Evolutionary conservation across 2,113 vertebrate species (phyloP), one percentile per base, ranked within the genome.

Genomic region (Sterrhoptilus dennistouni): DNA sequence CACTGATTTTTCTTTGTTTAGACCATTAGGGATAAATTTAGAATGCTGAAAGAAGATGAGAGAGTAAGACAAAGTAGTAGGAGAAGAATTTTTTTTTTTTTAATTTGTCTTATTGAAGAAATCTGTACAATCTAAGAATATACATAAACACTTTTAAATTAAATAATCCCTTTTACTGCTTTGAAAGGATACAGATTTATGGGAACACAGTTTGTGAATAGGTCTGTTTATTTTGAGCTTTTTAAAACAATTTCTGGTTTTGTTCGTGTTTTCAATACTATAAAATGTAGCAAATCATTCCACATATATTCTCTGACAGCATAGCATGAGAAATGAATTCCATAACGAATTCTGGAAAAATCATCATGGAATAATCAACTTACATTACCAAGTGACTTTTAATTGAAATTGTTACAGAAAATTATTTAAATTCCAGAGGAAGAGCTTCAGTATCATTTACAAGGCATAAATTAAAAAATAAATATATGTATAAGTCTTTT

Each of bases 141-240:
- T 12, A 23, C 1, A 59, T 13, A 24, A 60, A 28, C 20, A 36
- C 1, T 47, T 82, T 61, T 84, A 19, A 50, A 71, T 42, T 0
- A 70, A 72, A 81, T 44, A 11, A 33, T 56, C 1, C 4, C 6
- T 40, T 6, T 69, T 72, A 29, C 24, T 2, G 3, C 3, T 53
- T 77, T 70, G 12, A 69, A 80, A 53, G 8, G 0, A 11, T 50
- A 53, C 5, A 72, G 4, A 70, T 83, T 45, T 29, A 35, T 66
- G 3, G 11, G 6, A 86, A 35, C 3, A 24, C 0, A 66, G 24
- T 63, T 11, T 89, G 9, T 59, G 29, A 63, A 47, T 5, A 24
- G 8, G 19, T 24, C 15, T 42, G 9, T 9, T 50, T 20, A 18
- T 38, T 50, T 44, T 0, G 0, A 44, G 11, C 4, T 15, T 4